phyloP scores from a whole-genome alignment of 2,113 vertebrate genomes.

The Scytalopus superciliaris region DNA sequence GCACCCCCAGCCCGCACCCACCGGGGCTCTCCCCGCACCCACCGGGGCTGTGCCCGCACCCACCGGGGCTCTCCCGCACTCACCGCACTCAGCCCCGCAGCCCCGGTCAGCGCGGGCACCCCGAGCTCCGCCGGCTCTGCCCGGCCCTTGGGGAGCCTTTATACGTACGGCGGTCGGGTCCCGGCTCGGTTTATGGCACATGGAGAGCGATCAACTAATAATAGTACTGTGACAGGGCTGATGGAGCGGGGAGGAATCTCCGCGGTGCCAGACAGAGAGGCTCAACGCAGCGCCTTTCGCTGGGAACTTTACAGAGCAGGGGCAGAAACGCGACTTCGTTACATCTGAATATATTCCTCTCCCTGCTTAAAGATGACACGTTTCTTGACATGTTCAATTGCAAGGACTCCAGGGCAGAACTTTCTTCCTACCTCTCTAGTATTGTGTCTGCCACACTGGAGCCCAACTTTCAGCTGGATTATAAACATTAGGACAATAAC shows the following conservation, averaged over 20 bases:
- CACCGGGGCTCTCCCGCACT: too few species aligned
- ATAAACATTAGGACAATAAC: neutral
- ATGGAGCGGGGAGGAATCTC: neutral
- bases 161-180: neutral
- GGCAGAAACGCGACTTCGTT: neutral
- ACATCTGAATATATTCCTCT: neutral
- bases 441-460: neutral
- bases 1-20: too few species aligned
- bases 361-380: neutral
- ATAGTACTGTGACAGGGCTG: constrained; percentile 39
- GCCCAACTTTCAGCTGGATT: neutral
- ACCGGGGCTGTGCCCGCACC: too few species aligned
- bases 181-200: neutral
- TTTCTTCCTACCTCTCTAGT: neutral
- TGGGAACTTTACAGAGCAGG: neutral
- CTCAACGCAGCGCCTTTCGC: neutral
- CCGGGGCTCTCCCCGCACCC: too few species aligned
- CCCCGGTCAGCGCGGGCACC: neutral
- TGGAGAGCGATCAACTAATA: constrained; percentile 28
- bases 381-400: neutral
- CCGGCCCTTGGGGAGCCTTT: neutral
- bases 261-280: neutral
- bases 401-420: neutral
- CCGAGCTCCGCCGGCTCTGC: neutral
- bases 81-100: neutral